Percentiles rank a stretch among this genome's conserved stretches.
These are phyloP conservation scores for Ylistrum balloti DNA, from an alignment of 1,140 invertebrate species.

Conservation along the genomic window DNA sequence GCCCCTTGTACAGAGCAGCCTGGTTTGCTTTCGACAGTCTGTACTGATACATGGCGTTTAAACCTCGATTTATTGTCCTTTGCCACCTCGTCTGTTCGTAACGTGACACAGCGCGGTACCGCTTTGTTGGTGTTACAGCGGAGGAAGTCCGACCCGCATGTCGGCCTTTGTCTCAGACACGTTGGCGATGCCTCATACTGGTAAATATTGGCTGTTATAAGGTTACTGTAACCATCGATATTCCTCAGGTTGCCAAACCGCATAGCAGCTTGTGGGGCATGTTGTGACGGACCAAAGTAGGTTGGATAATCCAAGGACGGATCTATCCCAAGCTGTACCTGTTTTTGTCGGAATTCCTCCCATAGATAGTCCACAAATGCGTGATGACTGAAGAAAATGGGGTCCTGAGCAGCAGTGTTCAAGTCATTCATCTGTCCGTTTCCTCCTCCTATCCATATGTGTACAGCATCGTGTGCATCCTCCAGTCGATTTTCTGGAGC, in stretches of 20 bases:
- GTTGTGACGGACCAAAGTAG: conserved; percentile 48
- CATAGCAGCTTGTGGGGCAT: conserved; percentile 55
- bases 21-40: conserved; percentile 12
- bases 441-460: conserved; percentile 72
- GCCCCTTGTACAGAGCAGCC: background rate
- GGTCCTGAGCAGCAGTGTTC: conserved; percentile 79
- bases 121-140: conserved; percentile 55
- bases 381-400: conserved; percentile 82
- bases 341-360: conserved; percentile 70
- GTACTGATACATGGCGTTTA: background rate
- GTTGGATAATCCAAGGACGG: conserved; percentile 59
- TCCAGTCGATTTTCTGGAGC: conserved; percentile 69
- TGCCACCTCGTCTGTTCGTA: conserved; percentile 51
- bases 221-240: conserved; percentile 67
- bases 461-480: conserved; percentile 69
- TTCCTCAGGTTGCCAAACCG: conserved; percentile 68
- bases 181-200: conserved; percentile 69
- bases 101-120: conserved; percentile 54
- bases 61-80: background rate
- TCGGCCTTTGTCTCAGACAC: conserved; percentile 61
- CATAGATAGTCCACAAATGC: conserved; percentile 80
- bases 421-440: conserved; percentile 66
- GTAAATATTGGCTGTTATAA: conserved; percentile 60
- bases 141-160: conserved; percentile 68
- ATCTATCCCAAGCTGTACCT: conserved; percentile 61